Base-by-base conservation (phyloP, 1,140 invertebrate species). In the Lordiphosa mommai region DNA sequence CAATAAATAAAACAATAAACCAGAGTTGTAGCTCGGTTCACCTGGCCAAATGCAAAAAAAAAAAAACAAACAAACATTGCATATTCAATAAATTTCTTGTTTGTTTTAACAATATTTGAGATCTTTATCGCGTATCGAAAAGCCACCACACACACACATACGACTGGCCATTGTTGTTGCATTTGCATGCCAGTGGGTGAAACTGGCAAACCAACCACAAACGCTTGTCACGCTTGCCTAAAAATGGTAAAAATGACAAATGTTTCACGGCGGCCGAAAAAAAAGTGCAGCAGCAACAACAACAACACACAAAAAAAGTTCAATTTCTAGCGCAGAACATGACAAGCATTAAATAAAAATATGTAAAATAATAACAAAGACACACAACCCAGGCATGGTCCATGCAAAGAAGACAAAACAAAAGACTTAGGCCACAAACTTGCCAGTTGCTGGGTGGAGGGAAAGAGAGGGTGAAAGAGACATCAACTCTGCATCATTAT, bases 171-270 rank as follows among this genome's bases (percentile, higher is more conserved):
- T 63, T 51, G 60, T 68, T 58, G 49, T 51, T 73, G 74, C 65
- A 80, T 80, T 80, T 80, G 74, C 74, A 80, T 80, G 76, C 61
- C 76, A 58, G 71, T 79, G 73, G 73, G 73, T 79, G 74, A 80
- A 80, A 79, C 74, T 41, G 44, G 55, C 60, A 58, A 58, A 51
- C 53, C 57, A 41, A 50, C 53, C 13, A 44, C 16, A 80, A 82
- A 72, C 58, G 71, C 76, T 80, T 80, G 76, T 80, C 76, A 80
- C 76, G 76, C 76, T 80, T 71, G 76, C 76, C 76, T 80, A 82
- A 82, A 82, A 82, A 80, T 80, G 76, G 76, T 80, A 80, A 80
- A 80, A 80, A 80, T 80, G 76, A 80, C 76, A 80, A 80, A 80
- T 80, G 74, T 80, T 80, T 80, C 74, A 82, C 76, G 76, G 74